These are phyloP conservation scores for Lepeophtheirus nordmannii DNA, from an alignment of 2,888 invertebrate genomes.

Conservation along the genomic window DNA sequence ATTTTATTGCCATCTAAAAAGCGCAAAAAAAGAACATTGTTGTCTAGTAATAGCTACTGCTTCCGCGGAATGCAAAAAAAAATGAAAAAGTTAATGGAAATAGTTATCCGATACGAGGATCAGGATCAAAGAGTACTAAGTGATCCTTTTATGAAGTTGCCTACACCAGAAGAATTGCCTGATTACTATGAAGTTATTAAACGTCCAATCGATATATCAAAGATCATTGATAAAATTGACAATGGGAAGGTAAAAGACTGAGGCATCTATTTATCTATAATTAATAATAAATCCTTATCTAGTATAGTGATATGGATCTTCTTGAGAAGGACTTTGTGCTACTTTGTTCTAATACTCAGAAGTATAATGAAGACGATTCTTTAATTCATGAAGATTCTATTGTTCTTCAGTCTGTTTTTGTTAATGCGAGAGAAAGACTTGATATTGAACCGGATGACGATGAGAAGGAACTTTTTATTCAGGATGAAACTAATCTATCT, in stretches of 20 bases:
- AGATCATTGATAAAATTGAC: slow-evolving; percentile 72
- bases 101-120: slow-evolving; percentile 23
- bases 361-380: slow-evolving; percentile 89
- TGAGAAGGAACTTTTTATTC: slow-evolving; percentile 25
- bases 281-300: slow-evolving; percentile 30
- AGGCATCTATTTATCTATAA: not conserved
- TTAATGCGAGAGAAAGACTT: slow-evolving; percentile 37
- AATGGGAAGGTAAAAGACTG: slow-evolving; percentile 52
- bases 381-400: slow-evolving; percentile 92
- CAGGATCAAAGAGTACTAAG: slow-evolving; percentile 67
- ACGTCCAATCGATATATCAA: slow-evolving; percentile 85
- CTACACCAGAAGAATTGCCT: slow-evolving; percentile 75
- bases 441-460: slow-evolving; percentile 31
- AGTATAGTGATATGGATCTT: slow-evolving; percentile 63
- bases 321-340: slow-evolving; percentile 65
- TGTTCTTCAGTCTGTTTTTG: slow-evolving; percentile 54
- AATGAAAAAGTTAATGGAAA: slow-evolving; percentile 67
- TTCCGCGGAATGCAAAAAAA: slow-evolving; percentile 46
- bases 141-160: slow-evolving; percentile 88
- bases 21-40: slow-evolving; percentile 27
- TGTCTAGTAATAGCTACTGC: slow-evolving; percentile 27
- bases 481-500: slow-evolving; percentile 9
- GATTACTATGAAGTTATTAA: slow-evolving; percentile 95
- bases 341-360: slow-evolving; percentile 89
- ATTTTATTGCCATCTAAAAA: slow-evolving; percentile 42